phyloP scores from a whole-genome alignment of 2,888 invertebrate species.

The Drosophila buzzatii region DNA sequence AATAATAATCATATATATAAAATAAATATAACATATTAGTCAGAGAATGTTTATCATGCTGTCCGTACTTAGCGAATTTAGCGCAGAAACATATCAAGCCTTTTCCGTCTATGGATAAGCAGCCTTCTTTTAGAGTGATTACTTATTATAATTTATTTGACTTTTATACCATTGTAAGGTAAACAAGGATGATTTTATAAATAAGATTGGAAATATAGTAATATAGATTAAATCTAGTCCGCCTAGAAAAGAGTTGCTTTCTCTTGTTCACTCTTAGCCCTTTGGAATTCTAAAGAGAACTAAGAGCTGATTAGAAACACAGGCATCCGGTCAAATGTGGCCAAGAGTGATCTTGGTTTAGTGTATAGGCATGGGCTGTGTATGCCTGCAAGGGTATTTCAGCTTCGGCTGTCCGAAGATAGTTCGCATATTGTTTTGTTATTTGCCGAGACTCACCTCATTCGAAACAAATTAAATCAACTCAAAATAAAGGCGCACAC shows the following conservation, averaged over 20 bases:
- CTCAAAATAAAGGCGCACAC: not conserved
- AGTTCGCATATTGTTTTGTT: conserved; percentile 6
- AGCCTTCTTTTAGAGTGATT: not conserved
- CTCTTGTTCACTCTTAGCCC: not conserved
- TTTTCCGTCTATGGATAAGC: too few relatives aligned
- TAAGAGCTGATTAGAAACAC: not conserved
- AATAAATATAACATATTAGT: too few relatives aligned
- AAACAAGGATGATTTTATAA: too few relatives aligned
- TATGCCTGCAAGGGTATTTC: conserved; percentile 13
- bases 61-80: not conserved
- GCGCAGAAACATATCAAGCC: too few relatives aligned
- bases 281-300: not conserved
- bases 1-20: too few relatives aligned
- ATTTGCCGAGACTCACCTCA: conserved; percentile 24
- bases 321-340: not conserved
- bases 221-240: not conserved
- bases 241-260: not conserved
- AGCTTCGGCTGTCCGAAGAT: conserved; percentile 11
- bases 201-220: too few relatives aligned
- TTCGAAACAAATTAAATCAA: conserved; percentile 12
- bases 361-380: not conserved
- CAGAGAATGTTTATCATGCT: not conserved
- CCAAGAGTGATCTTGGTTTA: not conserved
- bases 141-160: too few relatives aligned
- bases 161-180: too few relatives aligned